Evolutionary conservation across 2,888 invertebrate genomes (phyloP).

Genomic region (Ophonus ardosiacus): DNA sequence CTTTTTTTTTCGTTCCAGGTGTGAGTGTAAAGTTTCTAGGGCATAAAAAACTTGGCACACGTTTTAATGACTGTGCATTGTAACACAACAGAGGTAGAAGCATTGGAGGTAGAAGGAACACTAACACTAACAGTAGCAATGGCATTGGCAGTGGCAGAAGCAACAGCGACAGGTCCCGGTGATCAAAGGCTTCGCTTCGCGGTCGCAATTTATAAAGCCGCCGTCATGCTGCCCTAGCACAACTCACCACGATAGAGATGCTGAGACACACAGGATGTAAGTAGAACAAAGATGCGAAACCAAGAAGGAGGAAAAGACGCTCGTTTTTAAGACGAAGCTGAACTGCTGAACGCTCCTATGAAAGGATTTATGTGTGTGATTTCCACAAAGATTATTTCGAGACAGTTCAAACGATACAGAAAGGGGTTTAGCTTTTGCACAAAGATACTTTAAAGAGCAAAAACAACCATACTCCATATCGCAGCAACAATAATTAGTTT

Average conservation of each 20-base stretch:
- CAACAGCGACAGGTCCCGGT: conserved; percentile 39
- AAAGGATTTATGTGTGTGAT: conserved; percentile 48
- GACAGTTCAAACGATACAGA: conserved; percentile 40
- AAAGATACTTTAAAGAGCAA: conserved; percentile 3
- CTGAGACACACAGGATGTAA: not conserved
- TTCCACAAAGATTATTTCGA: conserved; percentile 49
- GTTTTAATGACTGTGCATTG: conserved; percentile 20
- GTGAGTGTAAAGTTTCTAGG: conserved; percentile 19
- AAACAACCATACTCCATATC: not conserved
- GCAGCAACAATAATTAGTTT: not conserved
- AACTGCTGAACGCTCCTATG: conserved; percentile 39
- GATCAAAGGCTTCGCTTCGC: conserved; percentile 38
- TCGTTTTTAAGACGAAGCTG: conserved; percentile 41
- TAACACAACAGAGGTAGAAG: not conserved
- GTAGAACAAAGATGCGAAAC: not conserved
- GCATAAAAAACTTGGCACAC: conserved; percentile 3
- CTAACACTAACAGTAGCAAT: not conserved
- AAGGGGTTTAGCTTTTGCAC: conserved; percentile 21
- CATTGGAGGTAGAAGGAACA: conserved; percentile 6
- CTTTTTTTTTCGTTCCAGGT: not conserved
- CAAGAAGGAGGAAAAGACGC: conserved; percentile 6
- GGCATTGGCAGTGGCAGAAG: conserved; percentile 10
- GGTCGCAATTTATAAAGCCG: conserved; percentile 42
- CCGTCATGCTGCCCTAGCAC: conserved; percentile 38
- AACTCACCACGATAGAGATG: conserved; percentile 6